Percentiles rank a stretch among this genome's conserved stretches.
Conservation (phyloP, 2,797 vertebrate genomes). For the Peromyscus eremicus region DNA sequence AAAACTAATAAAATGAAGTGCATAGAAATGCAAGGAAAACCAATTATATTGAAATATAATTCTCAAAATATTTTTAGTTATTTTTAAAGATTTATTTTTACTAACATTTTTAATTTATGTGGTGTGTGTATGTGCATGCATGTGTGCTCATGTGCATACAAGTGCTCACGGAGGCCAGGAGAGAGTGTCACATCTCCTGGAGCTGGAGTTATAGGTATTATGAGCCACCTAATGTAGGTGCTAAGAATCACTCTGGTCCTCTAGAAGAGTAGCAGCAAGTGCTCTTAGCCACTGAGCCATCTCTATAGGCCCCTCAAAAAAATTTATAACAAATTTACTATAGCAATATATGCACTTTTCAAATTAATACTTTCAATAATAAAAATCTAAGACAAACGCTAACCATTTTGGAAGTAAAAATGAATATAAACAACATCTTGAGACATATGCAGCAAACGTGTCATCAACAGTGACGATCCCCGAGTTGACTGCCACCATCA, state of each 20-base stretch:
- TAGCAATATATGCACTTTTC: not conserved
- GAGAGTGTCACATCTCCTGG: not conserved
- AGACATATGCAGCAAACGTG: not conserved
- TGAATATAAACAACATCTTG: not conserved
- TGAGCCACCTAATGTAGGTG: not conserved
- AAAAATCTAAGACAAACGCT: constrained; percentile 7
- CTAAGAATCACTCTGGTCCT: not conserved
- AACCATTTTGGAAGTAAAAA: not conserved
- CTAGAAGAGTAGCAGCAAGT: not conserved
- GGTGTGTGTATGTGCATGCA: not conserved
- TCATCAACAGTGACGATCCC: not conserved
- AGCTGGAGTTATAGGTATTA: not conserved
- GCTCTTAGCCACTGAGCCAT: not conserved
- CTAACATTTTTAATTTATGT: not conserved
- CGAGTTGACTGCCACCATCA: not conserved
- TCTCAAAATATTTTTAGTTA: constrained; percentile 29
- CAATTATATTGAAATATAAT: constrained; percentile 12
- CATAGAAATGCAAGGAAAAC: not conserved
- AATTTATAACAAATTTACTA: not conserved
- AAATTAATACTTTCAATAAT: constrained; percentile 11
- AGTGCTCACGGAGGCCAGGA: not conserved
- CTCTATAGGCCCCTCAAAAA: not conserved
- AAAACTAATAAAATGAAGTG: constrained; percentile 46
- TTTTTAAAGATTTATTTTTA: not conserved
- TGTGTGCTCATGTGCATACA: not conserved